Conservation (phyloP, 1,140 invertebrate genomes). For the Caenorhabditis inopinata region DNA sequence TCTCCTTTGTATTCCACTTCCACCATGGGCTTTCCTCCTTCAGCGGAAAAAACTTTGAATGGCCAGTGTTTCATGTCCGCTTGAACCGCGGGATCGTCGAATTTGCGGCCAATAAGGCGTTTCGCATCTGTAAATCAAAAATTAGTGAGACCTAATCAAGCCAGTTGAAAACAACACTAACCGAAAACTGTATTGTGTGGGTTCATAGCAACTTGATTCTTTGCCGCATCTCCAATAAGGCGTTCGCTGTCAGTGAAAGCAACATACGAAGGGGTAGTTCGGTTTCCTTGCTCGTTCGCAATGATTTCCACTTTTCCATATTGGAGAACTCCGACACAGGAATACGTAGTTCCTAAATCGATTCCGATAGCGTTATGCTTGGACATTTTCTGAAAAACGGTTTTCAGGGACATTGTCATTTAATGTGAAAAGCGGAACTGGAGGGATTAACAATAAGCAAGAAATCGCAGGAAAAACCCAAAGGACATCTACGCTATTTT, state of each 20-base stretch:
- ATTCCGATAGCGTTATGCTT: conserved; percentile 69
- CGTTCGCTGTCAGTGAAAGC: conserved; percentile 95
- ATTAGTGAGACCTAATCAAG: not conserved
- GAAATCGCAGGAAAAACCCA: no score
- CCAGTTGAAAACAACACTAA: no score
- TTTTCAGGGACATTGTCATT: no score
- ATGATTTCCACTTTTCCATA: conserved; percentile 93
- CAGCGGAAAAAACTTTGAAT: conserved; percentile 67
- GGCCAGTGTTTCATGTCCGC: conserved; percentile 88
- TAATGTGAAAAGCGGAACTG: no score
- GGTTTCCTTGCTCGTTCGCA: conserved; percentile 94
- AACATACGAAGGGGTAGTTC: conserved; percentile 94
- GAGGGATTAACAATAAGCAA: no score
- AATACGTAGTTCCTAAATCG: conserved; percentile 71
- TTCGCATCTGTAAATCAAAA: conserved; percentile 71
- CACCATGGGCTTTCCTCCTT: conserved; percentile 58
- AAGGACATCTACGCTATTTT: no score
- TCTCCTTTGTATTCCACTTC: conserved; percentile 78
- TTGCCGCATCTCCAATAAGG: conserved; percentile 93
- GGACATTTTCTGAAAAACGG: no score
- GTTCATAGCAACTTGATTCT: conserved; percentile 85
- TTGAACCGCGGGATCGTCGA: conserved; percentile 84
- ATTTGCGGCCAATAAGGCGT: conserved; percentile 87
- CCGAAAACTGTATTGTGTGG: conserved; percentile 76
- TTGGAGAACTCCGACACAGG: conserved; percentile 71